phyloP scores from a whole-genome alignment of 2,888 invertebrate genomes.

The Spilosoma lubricipeda region DNA sequence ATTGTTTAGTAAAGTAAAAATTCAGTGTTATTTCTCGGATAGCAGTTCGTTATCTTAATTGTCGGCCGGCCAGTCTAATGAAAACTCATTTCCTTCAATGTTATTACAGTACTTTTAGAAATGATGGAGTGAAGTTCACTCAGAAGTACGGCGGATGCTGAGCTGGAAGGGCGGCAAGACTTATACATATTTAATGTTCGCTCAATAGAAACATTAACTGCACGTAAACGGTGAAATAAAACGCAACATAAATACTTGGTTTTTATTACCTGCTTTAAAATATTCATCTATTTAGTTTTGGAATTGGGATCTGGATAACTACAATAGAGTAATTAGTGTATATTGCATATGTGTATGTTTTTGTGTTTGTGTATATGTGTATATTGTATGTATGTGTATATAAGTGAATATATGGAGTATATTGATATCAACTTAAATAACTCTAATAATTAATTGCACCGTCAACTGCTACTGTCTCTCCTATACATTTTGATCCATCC shows the following conservation, averaged over 20 bases:
- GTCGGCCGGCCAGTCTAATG: constrained; percentile 42
- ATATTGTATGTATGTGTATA: too few relatives aligned
- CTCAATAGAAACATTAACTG: constrained; percentile 36
- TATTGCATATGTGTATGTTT: too few relatives aligned
- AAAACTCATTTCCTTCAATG: constrained; percentile 50
- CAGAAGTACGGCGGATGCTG: constrained; percentile 20
- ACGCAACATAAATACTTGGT: constrained; percentile 26
- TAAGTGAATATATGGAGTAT: too few relatives aligned
- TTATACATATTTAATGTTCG: constrained; percentile 43
- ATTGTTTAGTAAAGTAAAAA: constrained; percentile 24
- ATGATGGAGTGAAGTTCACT: constrained; percentile 45
- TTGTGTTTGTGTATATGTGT: too few relatives aligned
- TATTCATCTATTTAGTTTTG: constrained; percentile 22
- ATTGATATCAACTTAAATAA: too few relatives aligned
- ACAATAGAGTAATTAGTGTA: not conserved
- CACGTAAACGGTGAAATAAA: constrained; percentile 40
- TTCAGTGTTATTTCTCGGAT: constrained; percentile 35
- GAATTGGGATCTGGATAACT: not conserved
- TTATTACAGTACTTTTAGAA: constrained; percentile 48
- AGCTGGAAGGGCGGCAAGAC: constrained; percentile 27
- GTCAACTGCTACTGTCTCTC: too few relatives aligned
- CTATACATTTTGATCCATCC: too few relatives aligned
- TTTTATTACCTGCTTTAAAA: constrained; percentile 34
- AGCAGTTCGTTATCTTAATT: constrained; percentile 37
- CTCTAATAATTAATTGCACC: too few relatives aligned